Evolutionary conservation across 2,113 vertebrate genomes (phyloP), one percentile per base, ranked within the genome.

Genomic region (Macquaria ambigua): DNA sequence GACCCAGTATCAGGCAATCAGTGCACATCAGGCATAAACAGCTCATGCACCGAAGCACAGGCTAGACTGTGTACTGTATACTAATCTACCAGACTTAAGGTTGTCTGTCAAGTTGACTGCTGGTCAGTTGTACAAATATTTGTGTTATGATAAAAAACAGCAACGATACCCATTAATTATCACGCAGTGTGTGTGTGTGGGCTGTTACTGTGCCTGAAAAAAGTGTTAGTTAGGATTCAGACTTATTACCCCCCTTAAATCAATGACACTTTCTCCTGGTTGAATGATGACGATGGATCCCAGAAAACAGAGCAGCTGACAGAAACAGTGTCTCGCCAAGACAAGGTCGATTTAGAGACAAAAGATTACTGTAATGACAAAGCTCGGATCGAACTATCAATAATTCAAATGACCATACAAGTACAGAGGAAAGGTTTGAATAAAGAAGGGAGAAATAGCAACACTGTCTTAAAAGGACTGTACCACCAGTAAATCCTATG

Each of bases 261-360:
- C 89, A 87, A 87, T 80, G 75, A 78, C 21, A 74, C 70, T 81
- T 87, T 81, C 73, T 72, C 58, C 59, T 18, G 48, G 34, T 61
- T 71, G 59, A 91, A 67, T 70, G n/a, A 91, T 77, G 34, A 79
- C 84, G 84, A 90, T 72, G 59, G 74, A 90, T 87, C 61, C 37
- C 61, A 81, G 37, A 53, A 73, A 79, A 82, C n/a, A 50, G n/a
- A 82, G 77, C 39, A 63, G 58, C 62, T 50, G 21, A 89, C 64
- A 64, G 14, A 82, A 56, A 31, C 31, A 61, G 70, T 67, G 37
- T 14, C 20, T 64, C 66, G 41, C 28, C 70, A 74, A 8, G 56
- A 55, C 58, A 68, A 52, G 1, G 37, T 75, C 6, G 0, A 84
- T 82, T 79, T 70, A 77, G 16, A 74, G 52, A 66, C 25, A 55